These are phyloP conservation scores for Catagonus wagneri DNA, from an alignment of 2,113 vertebrate species.

Conservation along the genomic window DNA sequence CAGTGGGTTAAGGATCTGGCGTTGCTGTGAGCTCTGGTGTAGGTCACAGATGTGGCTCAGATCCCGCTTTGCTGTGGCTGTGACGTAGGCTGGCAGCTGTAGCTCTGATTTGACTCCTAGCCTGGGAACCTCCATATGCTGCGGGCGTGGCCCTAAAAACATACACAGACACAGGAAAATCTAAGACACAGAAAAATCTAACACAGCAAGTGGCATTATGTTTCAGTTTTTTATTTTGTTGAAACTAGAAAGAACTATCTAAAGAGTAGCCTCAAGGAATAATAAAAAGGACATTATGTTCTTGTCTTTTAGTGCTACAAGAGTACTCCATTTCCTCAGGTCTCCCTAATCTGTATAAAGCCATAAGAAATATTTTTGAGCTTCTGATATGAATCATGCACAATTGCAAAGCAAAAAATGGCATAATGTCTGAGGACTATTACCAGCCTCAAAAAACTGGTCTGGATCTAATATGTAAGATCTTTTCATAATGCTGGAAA, in stretches of 20 bases:
- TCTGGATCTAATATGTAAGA: neutral
- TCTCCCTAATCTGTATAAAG: neutral
- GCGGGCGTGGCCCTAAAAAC: too few relatives aligned
- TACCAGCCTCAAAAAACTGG: neutral
- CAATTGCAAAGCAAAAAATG: neutral
- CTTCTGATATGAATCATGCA: neutral
- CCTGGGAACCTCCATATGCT: too few relatives aligned
- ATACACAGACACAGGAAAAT: neutral
- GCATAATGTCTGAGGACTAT: neutral
- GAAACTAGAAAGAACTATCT: neutral
- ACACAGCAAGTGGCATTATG: neutral
- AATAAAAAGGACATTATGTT: neutral
- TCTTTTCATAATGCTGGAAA: neutral
- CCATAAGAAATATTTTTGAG: neutral
- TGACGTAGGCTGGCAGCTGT: too few relatives aligned
- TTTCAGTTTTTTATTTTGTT: neutral
- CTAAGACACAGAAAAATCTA: neutral
- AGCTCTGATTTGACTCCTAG: too few relatives aligned
- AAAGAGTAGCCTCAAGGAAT: neutral
- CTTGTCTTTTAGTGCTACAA: neutral
- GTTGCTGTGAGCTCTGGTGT: too few relatives aligned
- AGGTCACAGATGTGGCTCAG: too few relatives aligned
- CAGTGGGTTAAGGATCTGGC: too few relatives aligned
- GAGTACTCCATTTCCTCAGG: neutral
- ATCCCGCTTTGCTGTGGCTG: too few relatives aligned